Evolutionary conservation across 2,888 invertebrate species (phyloP).

Genomic region (Chalcosyrphus nemorum): DNA sequence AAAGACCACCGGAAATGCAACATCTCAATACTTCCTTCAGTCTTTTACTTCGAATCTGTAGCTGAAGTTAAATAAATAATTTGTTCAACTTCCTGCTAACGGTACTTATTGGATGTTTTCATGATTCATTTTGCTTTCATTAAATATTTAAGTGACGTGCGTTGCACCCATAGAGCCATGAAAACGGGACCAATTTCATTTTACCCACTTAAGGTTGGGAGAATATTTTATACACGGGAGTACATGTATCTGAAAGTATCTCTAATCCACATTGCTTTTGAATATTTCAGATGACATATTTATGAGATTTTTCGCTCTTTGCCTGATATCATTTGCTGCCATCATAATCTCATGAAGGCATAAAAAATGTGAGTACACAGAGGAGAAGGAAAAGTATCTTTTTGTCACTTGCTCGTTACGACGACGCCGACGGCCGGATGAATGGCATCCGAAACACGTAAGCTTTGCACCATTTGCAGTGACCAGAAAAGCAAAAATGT

Average conservation of each 20-base stretch:
- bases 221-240: too few relatives aligned
- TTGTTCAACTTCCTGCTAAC: neutral
- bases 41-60: neutral
- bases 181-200: neutral
- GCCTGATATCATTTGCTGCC: neutral
- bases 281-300: neutral
- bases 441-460: constrained; percentile 13
- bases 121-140: neutral
- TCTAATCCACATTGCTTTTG: neutral
- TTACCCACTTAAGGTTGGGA: neutral
- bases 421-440: neutral
- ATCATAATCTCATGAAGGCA: neutral
- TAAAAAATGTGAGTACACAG: neutral
- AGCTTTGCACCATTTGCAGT: constrained; percentile 14
- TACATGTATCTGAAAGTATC: neutral
- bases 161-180: neutral
- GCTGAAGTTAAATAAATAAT: neutral
- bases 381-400: neutral
- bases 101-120: neutral
- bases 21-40: neutral
- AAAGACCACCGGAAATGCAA: neutral
- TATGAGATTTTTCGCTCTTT: neutral
- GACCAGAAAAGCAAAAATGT: constrained; percentile 12
- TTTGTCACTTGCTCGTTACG: neutral
- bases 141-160: neutral